These are phyloP conservation scores for Sesia apiformis DNA, from an alignment of 2,888 invertebrate genomes.

Conservation along the genomic window DNA sequence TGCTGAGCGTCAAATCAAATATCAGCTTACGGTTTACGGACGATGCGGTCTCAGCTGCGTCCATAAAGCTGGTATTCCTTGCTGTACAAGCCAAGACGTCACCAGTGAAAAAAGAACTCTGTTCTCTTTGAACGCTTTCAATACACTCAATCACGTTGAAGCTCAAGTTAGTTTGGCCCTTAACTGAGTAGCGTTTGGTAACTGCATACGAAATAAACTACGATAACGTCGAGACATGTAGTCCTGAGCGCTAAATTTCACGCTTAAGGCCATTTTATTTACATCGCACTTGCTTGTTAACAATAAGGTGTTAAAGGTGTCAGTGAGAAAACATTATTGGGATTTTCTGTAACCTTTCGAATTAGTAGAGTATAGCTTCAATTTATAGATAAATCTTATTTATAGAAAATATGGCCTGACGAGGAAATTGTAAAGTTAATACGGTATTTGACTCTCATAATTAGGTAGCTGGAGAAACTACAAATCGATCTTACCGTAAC, in stretches of 20 bases:
- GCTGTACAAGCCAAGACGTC: constrained; percentile 31
- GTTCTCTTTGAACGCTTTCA: constrained; percentile 14
- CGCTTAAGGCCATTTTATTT: constrained; percentile 8
- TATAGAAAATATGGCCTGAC: too few relatives aligned
- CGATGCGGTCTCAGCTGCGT: constrained; percentile 46
- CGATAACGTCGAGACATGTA: constrained; percentile 51
- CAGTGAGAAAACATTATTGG: too few relatives aligned
- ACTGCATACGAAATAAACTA: constrained; percentile 59
- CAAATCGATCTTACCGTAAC: too few relatives aligned
- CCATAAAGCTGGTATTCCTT: constrained; percentile 58
- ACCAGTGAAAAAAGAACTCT: constrained; percentile 30
- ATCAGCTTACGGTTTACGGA: constrained; percentile 35
- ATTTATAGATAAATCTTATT: too few relatives aligned
- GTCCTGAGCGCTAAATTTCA: constrained; percentile 45
- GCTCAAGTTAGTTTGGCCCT: constrained; percentile 22
- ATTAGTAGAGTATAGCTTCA: too few relatives aligned
- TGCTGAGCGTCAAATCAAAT: constrained; percentile 28
- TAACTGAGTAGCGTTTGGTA: constrained; percentile 42
- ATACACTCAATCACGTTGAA: constrained; percentile 9
- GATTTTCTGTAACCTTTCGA: too few relatives aligned
- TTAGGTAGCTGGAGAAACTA: too few relatives aligned
- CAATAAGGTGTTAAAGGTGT: too few relatives aligned
- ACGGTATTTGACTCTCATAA: too few relatives aligned
- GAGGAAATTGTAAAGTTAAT: too few relatives aligned
- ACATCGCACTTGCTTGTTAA: neutral